These are phyloP conservation scores for Choloepus didactylus DNA, from an alignment of 2,797 vertebrate species.

Conservation along the genomic window DNA sequence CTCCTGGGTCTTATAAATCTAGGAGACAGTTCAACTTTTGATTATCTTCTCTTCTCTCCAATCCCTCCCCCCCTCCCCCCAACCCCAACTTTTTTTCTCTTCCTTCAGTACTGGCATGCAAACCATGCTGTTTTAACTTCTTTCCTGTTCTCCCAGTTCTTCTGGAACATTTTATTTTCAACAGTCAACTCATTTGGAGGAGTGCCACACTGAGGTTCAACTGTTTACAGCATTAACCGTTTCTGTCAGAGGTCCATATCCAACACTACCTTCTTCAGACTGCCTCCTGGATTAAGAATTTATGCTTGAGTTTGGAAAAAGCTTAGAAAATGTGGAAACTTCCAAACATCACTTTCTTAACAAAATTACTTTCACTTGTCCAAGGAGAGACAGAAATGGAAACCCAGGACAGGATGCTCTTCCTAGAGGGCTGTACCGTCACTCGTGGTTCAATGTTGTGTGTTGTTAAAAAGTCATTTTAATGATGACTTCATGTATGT, in stretches of 20 bases:
- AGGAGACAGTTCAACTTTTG: slow-evolving; percentile 82
- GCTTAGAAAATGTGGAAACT: slow-evolving; percentile 79
- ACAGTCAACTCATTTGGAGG: slow-evolving; percentile 92
- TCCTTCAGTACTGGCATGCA: slow-evolving; percentile 90
- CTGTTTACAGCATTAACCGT: slow-evolving; percentile 89
- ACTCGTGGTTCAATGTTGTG: background rate
- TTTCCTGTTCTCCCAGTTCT: slow-evolving; percentile 93
- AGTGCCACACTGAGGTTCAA: slow-evolving; percentile 90
- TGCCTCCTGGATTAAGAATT: slow-evolving; percentile 80
- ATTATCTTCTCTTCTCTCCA: slow-evolving; percentile 85
- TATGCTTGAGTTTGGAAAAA: slow-evolving; percentile 67
- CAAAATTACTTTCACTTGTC: slow-evolving; percentile 68
- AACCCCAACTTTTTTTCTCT: slow-evolving; percentile 82
- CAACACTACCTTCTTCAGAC: slow-evolving; percentile 83
- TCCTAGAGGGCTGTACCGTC: slow-evolving; percentile 16
- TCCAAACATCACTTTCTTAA: slow-evolving; percentile 72
- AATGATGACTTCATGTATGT: slow-evolving; percentile 41
- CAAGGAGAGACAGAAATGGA: slow-evolving; percentile 67
- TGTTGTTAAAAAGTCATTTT: slow-evolving; percentile 45
- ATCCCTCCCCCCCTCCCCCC: background rate
- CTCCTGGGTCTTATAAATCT: slow-evolving; percentile 54
- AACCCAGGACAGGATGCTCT: background rate
- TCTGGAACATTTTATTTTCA: slow-evolving; percentile 93
- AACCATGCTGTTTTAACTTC: slow-evolving; percentile 91
- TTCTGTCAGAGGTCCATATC: slow-evolving; percentile 88